Evolutionary conservation across 2,797 vertebrate species (phyloP).

Genomic region (Labeo calbasu): DNA sequence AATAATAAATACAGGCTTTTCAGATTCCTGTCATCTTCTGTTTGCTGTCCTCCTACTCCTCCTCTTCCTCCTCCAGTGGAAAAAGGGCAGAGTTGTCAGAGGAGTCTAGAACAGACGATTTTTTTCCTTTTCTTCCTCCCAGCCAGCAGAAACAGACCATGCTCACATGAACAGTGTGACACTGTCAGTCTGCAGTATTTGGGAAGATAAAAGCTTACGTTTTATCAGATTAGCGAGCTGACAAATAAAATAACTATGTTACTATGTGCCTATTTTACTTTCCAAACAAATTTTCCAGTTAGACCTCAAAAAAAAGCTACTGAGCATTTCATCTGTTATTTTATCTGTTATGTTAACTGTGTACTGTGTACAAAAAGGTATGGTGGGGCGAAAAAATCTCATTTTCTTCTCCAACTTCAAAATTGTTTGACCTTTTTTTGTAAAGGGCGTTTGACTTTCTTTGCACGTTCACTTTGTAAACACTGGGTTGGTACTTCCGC

Average conservation of each 20-base stretch:
- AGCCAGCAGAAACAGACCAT: constrained; percentile 67
- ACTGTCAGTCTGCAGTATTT: constrained; percentile 63
- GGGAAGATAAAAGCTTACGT: constrained; percentile 49
- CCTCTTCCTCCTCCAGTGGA: constrained; percentile 66
- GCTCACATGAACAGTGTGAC: constrained; percentile 66
- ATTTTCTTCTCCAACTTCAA: too few species aligned
- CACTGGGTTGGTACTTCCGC: too few species aligned
- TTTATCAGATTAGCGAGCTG: constrained; percentile 11
- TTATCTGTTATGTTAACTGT: fast-evolving
- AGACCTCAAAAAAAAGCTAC: neutral
- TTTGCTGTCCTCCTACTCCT: constrained; percentile 45
- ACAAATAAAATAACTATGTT: constrained; percentile 3
- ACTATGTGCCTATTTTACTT: neutral
- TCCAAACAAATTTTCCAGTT: neutral
- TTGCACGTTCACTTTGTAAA: too few species aligned
- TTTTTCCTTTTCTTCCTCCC: constrained; percentile 59
- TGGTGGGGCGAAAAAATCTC: too few species aligned
- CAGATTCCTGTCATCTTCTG: constrained; percentile 57
- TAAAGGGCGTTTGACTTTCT: too few species aligned
- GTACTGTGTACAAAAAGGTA: too few species aligned
- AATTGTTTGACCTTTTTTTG: too few species aligned
- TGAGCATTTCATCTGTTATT: neutral
- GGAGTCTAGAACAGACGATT: constrained; percentile 71
- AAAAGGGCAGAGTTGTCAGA: constrained; percentile 80
- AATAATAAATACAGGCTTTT: constrained; percentile 73